Percentiles rank a stretch among this genome's conserved stretches.
Conservation (phyloP, 2,888 invertebrate genomes). For the Buathra laborator region DNA sequence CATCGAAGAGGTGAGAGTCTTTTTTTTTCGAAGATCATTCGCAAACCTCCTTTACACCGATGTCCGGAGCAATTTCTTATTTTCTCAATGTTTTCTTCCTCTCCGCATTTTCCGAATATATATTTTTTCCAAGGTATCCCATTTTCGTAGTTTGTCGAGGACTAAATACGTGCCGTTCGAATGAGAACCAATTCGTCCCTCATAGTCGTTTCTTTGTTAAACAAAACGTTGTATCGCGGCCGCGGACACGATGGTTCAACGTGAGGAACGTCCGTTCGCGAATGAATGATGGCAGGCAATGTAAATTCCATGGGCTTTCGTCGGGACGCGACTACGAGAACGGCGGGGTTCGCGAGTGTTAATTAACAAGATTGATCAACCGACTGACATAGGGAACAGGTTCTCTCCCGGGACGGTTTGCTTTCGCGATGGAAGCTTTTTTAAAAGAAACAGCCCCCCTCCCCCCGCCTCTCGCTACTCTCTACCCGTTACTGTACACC, state of each 20-base stretch:
- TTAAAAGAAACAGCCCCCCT: slow-evolving; percentile 51
- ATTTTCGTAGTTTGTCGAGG: slow-evolving; percentile 11
- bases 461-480: not conserved
- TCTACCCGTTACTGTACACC: not conserved
- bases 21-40: slow-evolving; percentile 20
- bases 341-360: slow-evolving; percentile 76
- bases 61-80: not conserved
- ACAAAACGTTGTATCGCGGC: slow-evolving; percentile 38
- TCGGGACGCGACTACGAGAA: slow-evolving; percentile 64
- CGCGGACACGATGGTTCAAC: slow-evolving; percentile 18
- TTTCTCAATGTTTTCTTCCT: not conserved
- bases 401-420: slow-evolving; percentile 69
- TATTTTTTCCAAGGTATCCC: slow-evolving; percentile 16
- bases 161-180: slow-evolving; percentile 17
- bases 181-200: slow-evolving; percentile 35
- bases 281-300: slow-evolving; percentile 77
- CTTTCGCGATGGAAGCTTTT: slow-evolving; percentile 54
- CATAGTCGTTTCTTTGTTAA: slow-evolving; percentile 49
- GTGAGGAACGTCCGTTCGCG: slow-evolving; percentile 47
- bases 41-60: not conserved
- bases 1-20: not conserved
- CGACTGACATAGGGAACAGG: slow-evolving; percentile 77
- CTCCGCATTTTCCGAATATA: not conserved
- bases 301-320: slow-evolving; percentile 74
- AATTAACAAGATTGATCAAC: slow-evolving; percentile 83